Conservation (phyloP, 2,113 vertebrate genomes). For the Carassius auratus region DNA sequence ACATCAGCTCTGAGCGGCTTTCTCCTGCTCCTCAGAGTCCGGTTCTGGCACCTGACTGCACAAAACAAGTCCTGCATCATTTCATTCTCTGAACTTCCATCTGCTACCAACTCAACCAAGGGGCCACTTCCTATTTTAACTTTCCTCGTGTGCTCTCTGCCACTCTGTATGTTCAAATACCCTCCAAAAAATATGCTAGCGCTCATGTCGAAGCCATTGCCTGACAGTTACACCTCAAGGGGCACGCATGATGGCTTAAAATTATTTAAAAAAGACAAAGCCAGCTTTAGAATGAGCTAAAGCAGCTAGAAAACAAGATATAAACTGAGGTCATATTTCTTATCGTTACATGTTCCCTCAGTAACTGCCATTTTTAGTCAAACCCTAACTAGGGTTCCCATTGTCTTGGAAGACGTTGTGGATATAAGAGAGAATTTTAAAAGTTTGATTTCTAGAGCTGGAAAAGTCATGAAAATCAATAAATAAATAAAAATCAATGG, state of each 20-base stretch:
- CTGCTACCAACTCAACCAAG: slow-evolving; percentile 79
- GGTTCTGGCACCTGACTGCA: slow-evolving; percentile 76
- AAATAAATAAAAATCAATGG: too few species aligned
- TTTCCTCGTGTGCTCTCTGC: slow-evolving; percentile 70
- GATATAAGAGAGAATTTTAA: neutral
- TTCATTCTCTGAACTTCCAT: slow-evolving; percentile 81
- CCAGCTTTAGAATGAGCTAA: neutral
- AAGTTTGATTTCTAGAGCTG: neutral
- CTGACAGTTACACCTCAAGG: neutral
- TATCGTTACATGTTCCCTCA: too few species aligned
- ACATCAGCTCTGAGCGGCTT: slow-evolving; percentile 69
- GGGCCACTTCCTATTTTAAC: slow-evolving; percentile 82
- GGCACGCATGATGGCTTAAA: neutral
- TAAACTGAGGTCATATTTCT: neutral
- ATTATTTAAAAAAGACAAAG: neutral
- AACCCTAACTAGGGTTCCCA: too few species aligned
- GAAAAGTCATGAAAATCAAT: too few species aligned
- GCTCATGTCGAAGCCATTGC: neutral
- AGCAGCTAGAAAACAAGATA: neutral
- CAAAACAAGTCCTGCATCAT: slow-evolving; percentile 78
- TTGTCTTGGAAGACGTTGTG: neutral
- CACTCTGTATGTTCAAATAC: slow-evolving; percentile 49
- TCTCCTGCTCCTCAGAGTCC: slow-evolving; percentile 71
- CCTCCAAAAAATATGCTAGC: too few species aligned
- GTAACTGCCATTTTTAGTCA: too few species aligned